These are phyloP conservation scores for Drosophila borealis DNA, from an alignment of 2,888 invertebrate genomes.

Conservation along the genomic window DNA sequence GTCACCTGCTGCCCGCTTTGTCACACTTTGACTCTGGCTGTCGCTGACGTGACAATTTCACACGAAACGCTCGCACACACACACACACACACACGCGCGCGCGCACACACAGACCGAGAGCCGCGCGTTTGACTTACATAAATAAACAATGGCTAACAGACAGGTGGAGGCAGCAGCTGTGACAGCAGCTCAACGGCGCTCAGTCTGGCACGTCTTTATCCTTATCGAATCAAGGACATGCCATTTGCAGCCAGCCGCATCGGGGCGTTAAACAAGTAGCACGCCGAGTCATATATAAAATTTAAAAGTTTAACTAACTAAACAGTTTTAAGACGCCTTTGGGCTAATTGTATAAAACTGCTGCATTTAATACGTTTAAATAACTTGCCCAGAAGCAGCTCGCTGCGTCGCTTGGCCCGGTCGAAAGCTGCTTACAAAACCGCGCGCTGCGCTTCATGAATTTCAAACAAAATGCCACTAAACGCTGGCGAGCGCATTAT, in stretches of 20 bases:
- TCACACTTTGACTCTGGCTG: conserved; percentile 74
- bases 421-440: conserved; percentile 54
- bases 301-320: conserved; percentile 10
- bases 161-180: conserved; percentile 26
- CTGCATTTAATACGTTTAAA: conserved; percentile 50
- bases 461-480: conserved; percentile 55
- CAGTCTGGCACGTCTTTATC: conserved; percentile 60
- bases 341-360: conserved; percentile 61
- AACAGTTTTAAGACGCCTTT: conserved; percentile 27
- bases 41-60: conserved; percentile 79
- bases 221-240: conserved; percentile 65
- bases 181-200: conserved; percentile 29
- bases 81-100: conserved; percentile 9
- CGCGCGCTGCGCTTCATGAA: conserved; percentile 66
- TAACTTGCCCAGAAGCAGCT: conserved; percentile 32
- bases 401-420: conserved; percentile 13
- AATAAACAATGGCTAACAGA: conserved; percentile 35
- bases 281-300: conserved; percentile 26
- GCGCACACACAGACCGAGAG: conserved; percentile 19
- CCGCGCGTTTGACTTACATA: conserved; percentile 31
- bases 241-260: conserved; percentile 50
- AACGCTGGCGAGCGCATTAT: conserved; percentile 51
- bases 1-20: conserved; percentile 59
- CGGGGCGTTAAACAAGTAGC: conserved; percentile 69
- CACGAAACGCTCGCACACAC: conserved; percentile 55